Evolutionary conservation across 2,113 vertebrate genomes (phyloP), one percentile per base, ranked within the genome.

Genomic region (Willisornis vidua): DNA sequence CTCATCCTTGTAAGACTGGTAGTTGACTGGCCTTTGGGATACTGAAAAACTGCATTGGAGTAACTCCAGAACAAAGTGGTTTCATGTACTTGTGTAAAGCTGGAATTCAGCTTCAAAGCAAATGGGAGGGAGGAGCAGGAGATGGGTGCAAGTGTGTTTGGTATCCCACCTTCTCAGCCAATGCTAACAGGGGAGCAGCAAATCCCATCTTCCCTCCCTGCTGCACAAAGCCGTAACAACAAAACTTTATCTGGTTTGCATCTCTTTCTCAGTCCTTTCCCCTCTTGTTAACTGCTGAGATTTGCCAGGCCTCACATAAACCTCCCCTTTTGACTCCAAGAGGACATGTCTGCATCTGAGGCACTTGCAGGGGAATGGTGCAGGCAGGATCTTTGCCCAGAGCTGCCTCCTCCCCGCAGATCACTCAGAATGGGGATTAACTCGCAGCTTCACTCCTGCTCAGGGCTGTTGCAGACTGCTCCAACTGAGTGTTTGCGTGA

Each of bases 351-450:
- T 41, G 82, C 46, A 6, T 41, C 1, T 1, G 29, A 35, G 59
- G 65, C 19, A 4, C n/a, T 29, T 65, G 49, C 78, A 65, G 76
- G 48, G 66, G 70, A 52, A 4, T 3, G 7, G 77, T 48, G 37
- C 57, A 62, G 55, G 62, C 76, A 78, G 67, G 51, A 22, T 65
- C 57, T 78, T 59, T 51, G 62, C 62, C 58, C 43, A 19, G 4
- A 37, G 67, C 35, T 1, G 3, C 55, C 65, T 70, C 16, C 33
- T n/a, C 37, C n/a, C 0, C 0, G 3, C 4, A 26, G 46, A n/a
- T 35, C 2, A 0, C 62, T 79, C 10, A 0, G 51, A 45, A 29
- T 6, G 58, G 78, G 79, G 70, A 63, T 73, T 65, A 41, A 39
- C 31, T 57, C 45, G 62, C n/a, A 58, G 84, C 51, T 89, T 67